Evolutionary conservation across 2,113 vertebrate genomes (phyloP), one percentile per base, ranked within the genome.

Genomic region (Oryctolagus cuniculus): DNA sequence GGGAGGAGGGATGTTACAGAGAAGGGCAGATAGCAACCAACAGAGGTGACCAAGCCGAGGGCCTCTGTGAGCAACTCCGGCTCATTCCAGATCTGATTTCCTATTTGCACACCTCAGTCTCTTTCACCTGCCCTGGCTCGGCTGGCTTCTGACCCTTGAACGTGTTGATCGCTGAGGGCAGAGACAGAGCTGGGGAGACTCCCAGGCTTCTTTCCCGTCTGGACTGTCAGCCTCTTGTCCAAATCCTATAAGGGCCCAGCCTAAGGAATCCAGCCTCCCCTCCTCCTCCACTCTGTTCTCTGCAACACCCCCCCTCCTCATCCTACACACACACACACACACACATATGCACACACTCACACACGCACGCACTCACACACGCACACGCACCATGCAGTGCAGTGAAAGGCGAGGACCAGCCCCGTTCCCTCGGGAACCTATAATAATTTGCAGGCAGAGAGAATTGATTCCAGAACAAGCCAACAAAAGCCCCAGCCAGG

Each of bases 221-320:
- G 2, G 64, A 22, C 53, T 29, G 70, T 24, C 5, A 16, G 3
- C 31, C 22, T 88, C 89, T 38, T 44, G 55, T 58, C 15, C 19
- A 21, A 17, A 19, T 19, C 19, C 19, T 19, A 21, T 4, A 17
- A 58, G 13, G 55, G 10, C 55, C 44, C 44, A 31, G 29, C 63
- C 64, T 84, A 21, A 91, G 87, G 69, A 61, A 29, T 25, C 31
- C n/a, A 77, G 11, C 6, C 22, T 22, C 15, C 10, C 22, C 7
- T 24, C 64, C 0, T 17, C 34, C 2, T 38, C 53, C 6, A 0
- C n/a, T 22, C 19, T 7, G 5, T 58, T 27, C 12, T 58, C 44
- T 61, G 9, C 3, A 5, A 7, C 4, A 44, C 31, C 9, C 10
- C 21, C 5, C 25, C n/a, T n/a, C n/a, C n/a, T 5, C 10, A 19